Conservation (phyloP, 2,113 vertebrate species). For the Taurulus bubalis region DNA sequence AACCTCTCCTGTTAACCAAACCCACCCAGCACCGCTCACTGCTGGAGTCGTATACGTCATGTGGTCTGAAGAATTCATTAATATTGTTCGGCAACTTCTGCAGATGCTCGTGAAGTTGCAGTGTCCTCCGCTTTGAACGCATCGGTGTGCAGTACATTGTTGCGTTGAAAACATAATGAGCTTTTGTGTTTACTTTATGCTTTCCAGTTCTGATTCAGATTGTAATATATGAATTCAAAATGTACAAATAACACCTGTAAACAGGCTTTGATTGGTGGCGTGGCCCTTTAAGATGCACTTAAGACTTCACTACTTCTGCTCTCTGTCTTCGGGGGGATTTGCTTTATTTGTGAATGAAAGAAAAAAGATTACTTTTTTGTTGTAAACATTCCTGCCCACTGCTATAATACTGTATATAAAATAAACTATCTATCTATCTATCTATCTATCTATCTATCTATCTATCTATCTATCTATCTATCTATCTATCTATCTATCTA, state of each 20-base stretch:
- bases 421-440: too few relatives aligned
- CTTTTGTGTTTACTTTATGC: background rate
- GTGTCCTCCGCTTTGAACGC: background rate
- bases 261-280: background rate
- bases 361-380: too few relatives aligned
- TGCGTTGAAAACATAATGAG: background rate
- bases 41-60: slow-evolving; percentile 6
- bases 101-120: background rate
- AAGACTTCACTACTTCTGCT: too few relatives aligned
- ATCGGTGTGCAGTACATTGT: background rate
- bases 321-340: too few relatives aligned
- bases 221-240: background rate
- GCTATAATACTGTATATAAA: too few relatives aligned
- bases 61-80: background rate
- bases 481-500: too few relatives aligned
- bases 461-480: too few relatives aligned
- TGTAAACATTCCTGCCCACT: too few relatives aligned
- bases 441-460: too few relatives aligned
- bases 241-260: background rate
- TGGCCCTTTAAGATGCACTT: background rate
- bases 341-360: too few relatives aligned
- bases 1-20: slow-evolving; percentile 66
- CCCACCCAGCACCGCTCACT: background rate
- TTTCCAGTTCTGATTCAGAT: background rate
- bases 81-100: background rate